Percentiles rank a stretch among this genome's conserved stretches.
phyloP scores from a whole-genome alignment of 2,888 invertebrate species.

The Luffia ferchaultella region DNA sequence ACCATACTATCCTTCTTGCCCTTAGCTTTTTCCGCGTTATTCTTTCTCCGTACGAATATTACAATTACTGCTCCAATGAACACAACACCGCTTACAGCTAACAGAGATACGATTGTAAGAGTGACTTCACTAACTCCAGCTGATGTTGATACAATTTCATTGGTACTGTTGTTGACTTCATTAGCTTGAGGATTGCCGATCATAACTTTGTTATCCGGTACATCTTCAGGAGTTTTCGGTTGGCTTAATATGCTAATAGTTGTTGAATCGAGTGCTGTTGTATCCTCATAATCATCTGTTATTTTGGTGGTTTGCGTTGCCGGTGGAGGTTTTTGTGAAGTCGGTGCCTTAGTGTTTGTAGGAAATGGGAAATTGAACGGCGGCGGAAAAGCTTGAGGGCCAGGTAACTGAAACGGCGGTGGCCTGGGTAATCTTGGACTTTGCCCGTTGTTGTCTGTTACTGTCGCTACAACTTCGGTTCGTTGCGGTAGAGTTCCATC shows the following conservation, averaged over 20 bases:
- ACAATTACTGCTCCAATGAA: constrained; percentile 72
- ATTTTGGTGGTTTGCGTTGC: not conserved
- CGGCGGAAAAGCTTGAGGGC: constrained; percentile 17
- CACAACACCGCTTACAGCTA: constrained; percentile 75
- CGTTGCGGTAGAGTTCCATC: constrained; percentile 49
- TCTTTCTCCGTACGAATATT: constrained; percentile 75
- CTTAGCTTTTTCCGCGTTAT: constrained; percentile 71
- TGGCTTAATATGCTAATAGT: constrained; percentile 27
- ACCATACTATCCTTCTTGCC: constrained; percentile 80
- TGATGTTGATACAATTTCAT: constrained; percentile 37
- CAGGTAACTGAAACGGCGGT: constrained; percentile 29
- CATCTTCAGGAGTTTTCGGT: constrained; percentile 29
- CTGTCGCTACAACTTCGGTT: constrained; percentile 44
- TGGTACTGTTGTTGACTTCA: constrained; percentile 17
- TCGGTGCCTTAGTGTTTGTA: constrained; percentile 5
- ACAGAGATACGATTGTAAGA: constrained; percentile 74
- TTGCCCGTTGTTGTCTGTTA: constrained; percentile 38
- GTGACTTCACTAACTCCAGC: constrained; percentile 56
- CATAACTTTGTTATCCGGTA: constrained; percentile 17
- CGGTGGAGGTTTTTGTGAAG: not conserved
- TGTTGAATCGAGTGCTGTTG: constrained; percentile 40
- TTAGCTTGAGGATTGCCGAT: constrained; percentile 18
- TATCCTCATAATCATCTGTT: constrained; percentile 21
- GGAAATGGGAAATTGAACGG: constrained; percentile 15
- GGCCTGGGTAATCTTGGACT: constrained; percentile 33